phyloP scores from a whole-genome alignment of 2,113 vertebrate species.

The Amazona guildingii region DNA sequence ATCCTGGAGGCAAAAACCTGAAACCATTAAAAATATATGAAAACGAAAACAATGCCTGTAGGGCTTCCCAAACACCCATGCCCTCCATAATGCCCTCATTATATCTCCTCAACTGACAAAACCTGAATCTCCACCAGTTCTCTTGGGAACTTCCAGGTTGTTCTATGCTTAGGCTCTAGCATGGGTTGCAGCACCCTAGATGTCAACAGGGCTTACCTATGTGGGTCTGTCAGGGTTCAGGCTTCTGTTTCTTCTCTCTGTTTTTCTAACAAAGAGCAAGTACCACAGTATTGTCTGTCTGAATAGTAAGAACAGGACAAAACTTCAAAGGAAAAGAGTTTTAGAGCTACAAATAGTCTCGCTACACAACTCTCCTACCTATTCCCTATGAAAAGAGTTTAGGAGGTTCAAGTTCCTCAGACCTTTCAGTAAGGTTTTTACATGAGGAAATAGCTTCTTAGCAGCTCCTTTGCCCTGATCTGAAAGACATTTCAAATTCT shows the following conservation, averaged over 20 bases:
- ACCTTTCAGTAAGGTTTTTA: background rate
- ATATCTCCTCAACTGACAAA: background rate
- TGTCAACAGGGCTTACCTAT: background rate
- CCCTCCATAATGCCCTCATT: background rate
- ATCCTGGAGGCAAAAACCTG: conserved; percentile 5
- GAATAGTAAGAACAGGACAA: background rate
- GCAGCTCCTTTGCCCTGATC: background rate
- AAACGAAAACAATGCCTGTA: background rate
- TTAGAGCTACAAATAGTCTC: background rate
- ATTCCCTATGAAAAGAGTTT: background rate
- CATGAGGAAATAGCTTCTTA: conserved; percentile 27
- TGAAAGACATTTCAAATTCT: conserved; percentile 21
- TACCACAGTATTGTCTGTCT: background rate
- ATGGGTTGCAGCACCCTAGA: background rate
- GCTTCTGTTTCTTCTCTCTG: background rate
- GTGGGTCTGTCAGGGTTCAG: background rate
- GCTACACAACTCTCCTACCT: background rate
- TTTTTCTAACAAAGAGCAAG: background rate
- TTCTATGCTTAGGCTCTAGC: background rate
- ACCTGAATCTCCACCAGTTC: background rate
- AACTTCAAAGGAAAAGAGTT: conserved; percentile 13
- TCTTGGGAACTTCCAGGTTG: background rate
- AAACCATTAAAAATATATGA: background rate
- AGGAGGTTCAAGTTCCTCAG: background rate
- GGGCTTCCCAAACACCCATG: conserved; percentile 8